Evolutionary conservation across 1,140 invertebrate genomes (phyloP).

Genomic region (Portunus trituberculatus): DNA sequence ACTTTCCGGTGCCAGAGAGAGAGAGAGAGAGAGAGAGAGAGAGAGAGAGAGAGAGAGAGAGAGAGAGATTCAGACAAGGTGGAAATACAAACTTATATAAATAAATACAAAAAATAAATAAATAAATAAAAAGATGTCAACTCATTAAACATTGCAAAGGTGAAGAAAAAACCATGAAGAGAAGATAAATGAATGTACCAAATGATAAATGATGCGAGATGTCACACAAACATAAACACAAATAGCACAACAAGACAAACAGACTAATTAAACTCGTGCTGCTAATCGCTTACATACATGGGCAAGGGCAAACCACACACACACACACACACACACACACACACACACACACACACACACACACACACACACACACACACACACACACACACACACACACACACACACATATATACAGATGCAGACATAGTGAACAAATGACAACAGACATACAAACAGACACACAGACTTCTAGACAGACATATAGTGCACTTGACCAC

Average conservation of each 20-base stretch:
- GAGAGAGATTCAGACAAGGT: neutral
- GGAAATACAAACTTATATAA: too few relatives aligned
- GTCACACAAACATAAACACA: too few relatives aligned
- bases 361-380: slow-evolving; percentile 29
- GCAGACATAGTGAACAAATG: neutral
- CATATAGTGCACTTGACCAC: neutral
- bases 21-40: slow-evolving; percentile 41
- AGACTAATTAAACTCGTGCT: too few relatives aligned
- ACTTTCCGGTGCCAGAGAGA: neutral
- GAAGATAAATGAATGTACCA: too few relatives aligned
- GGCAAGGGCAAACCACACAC: neutral
- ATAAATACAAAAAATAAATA: too few relatives aligned
- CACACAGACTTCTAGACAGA: neutral
- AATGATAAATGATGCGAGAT: too few relatives aligned
- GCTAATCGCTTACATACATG: too few relatives aligned
- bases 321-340: slow-evolving; percentile 34
- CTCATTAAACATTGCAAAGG: too few relatives aligned
- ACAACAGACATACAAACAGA: neutral
- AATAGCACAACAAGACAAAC: too few relatives aligned
- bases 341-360: slow-evolving; percentile 34
- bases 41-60: slow-evolving; percentile 41
- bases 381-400: slow-evolving; percentile 11
- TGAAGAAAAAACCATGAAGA: too few relatives aligned
- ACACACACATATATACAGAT: neutral
- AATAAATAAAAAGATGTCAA: too few relatives aligned